phyloP scores from a whole-genome alignment of 2,888 invertebrate genomes.

The Stratiomys singularior region DNA sequence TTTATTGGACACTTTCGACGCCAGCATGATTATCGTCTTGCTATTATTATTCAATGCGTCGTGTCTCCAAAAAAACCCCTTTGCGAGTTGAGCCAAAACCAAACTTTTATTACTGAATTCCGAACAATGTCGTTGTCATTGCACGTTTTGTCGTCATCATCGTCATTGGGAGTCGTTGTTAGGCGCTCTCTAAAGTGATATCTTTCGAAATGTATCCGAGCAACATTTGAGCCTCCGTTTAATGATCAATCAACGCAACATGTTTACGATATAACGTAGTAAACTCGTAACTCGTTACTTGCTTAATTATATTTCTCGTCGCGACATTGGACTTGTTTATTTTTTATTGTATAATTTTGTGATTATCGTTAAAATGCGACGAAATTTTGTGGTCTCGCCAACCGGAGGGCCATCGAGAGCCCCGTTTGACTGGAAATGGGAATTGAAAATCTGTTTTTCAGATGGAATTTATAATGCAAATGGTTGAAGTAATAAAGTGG shows the following conservation, averaged over 20 bases:
- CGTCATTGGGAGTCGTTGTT: too few relatives aligned
- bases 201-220: background rate
- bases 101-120: background rate
- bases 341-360: slow-evolving; percentile 20
- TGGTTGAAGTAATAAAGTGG: slow-evolving; percentile 5
- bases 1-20: slow-evolving; percentile 9
- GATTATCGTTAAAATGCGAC: slow-evolving; percentile 13
- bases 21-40: slow-evolving; percentile 2
- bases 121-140: background rate
- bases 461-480: slow-evolving; percentile 11
- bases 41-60: background rate
- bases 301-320: slow-evolving; percentile 24
- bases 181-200: background rate
- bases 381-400: background rate
- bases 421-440: too few relatives aligned
- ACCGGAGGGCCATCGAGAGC: too few relatives aligned
- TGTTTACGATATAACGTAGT: slow-evolving; percentile 22
- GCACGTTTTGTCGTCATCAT: slow-evolving; percentile 1
- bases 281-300: slow-evolving; percentile 7
- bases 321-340: slow-evolving; percentile 11
- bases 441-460: background rate
- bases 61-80: background rate
- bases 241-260: slow-evolving; percentile 29
- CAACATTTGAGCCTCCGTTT: background rate
- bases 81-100: background rate